Conservation (phyloP, 2,113 vertebrate species). For the Noctilio leporinus region DNA sequence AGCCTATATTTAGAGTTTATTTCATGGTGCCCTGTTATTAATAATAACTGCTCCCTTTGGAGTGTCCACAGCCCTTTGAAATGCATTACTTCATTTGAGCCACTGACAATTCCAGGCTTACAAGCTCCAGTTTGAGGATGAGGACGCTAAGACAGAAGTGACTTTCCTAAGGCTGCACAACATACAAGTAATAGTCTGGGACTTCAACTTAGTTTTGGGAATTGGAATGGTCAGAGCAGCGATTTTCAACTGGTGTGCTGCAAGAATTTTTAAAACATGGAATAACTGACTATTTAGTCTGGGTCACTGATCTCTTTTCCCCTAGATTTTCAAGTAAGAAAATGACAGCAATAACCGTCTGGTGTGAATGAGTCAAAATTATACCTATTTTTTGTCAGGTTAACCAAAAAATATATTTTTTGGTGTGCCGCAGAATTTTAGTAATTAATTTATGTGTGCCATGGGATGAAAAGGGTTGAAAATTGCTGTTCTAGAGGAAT, state of each 20-base stretch:
- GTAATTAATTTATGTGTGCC: not conserved
- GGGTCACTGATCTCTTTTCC: not conserved
- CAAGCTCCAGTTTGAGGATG: slow-evolving; percentile 26
- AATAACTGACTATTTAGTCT: not conserved
- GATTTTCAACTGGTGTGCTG: not conserved
- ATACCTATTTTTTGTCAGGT: not conserved
- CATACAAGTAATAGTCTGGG: not conserved
- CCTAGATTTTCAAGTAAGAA: not conserved
- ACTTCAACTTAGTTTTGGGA: not conserved
- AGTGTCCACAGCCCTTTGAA: slow-evolving; percentile 57
- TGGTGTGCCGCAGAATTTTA: not conserved
- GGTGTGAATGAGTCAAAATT: not conserved
- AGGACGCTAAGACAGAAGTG: slow-evolving; percentile 15
- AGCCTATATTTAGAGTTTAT: slow-evolving; percentile 70
- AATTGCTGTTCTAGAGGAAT: not conserved
- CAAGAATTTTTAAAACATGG: not conserved
- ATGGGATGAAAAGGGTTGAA: not conserved
- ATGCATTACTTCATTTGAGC: slow-evolving; percentile 56
- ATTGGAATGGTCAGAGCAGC: not conserved
- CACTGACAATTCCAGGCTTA: slow-evolving; percentile 41
- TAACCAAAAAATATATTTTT: not conserved
- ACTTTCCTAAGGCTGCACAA: not conserved
- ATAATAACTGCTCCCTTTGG: slow-evolving; percentile 66
- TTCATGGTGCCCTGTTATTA: slow-evolving; percentile 64
- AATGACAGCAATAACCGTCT: not conserved